Base-by-base conservation (phyloP, 2,797 vertebrate species). In the Calcarius lapponicus region DNA sequence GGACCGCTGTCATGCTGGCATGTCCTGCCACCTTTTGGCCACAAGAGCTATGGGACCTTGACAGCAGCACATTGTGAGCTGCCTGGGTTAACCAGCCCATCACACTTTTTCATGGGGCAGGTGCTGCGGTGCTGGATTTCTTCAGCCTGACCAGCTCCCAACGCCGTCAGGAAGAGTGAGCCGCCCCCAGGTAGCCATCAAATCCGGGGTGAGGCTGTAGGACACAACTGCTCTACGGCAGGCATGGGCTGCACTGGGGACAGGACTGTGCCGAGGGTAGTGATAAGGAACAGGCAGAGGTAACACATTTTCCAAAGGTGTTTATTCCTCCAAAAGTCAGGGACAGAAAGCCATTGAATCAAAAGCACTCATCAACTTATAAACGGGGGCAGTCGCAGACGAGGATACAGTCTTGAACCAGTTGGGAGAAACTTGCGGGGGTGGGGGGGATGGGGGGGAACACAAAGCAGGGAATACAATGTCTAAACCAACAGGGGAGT, bases 31-130 rank as follows among this genome's bases (percentile, higher is more conserved):
- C 10, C 6, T 64, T 64, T 57, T 1, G 4, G 6, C 21, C 26
- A 19, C 4, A 5, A 10, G 28, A 42, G 18, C 9, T 73, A 13
- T 82, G 61, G 24, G 29, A 20, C 17, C 15, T 70, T 57, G 34
- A 13, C 1, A 1, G 19, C 24, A 76, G 42, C 38, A 26, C 0
- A 0, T 9, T 36, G 7, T 31, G 14, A 66, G 6, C 13, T 66
- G 11, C 25, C 17, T n/a, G 9, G 54, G 28, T 62, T 61, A 50
- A 42, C 8, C 28, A 26, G 13, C 17, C 5, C n/a, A 40, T 21
- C 0, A 4, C 73, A 16, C 15, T 29, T 13, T 53, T 42, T 66
- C 4, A 20, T 5, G 5, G 15, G 40, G 8, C 40, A 40, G 64
- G 54, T 17, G n/a, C 56, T 22, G 32, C 7, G 3, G 56, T 25